A percentile compares a stretch with the other conserved stretches of the same genome.
Evolutionary conservation across 2,888 invertebrate genomes (phyloP).

Genomic region (Orchesella flavescens): DNA sequence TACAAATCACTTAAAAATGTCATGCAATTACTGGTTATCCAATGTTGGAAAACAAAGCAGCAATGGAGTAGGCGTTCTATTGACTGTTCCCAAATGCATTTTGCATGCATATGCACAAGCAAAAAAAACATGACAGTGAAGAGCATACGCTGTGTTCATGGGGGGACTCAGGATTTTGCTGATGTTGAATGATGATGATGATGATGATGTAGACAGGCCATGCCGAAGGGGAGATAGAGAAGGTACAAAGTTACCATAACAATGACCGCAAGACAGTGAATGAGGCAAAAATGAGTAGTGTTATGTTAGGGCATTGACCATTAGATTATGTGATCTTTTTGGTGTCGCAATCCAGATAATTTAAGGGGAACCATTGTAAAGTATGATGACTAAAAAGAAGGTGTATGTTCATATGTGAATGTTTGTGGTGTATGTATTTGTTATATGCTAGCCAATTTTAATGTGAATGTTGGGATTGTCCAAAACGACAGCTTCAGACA

Average conservation of each 20-base stretch:
- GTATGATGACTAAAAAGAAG: not conserved
- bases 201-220: constrained; percentile 8
- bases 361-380: constrained; percentile 24
- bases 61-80: constrained; percentile 51
- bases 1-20: too few relatives aligned
- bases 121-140: not conserved
- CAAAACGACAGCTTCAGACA: too few relatives aligned
- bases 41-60: not conserved
- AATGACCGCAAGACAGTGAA: constrained; percentile 52
- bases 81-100: not conserved
- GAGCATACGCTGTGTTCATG: not conserved
- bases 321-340: constrained; percentile 42
- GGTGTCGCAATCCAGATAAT: constrained; percentile 54
- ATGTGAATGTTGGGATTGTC: too few relatives aligned
- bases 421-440: not conserved
- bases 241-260: constrained; percentile 46
- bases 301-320: constrained; percentile 59
- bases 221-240: constrained; percentile 1
- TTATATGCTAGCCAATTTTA: too few relatives aligned
- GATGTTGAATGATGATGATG: too few relatives aligned
- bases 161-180: constrained; percentile 16
- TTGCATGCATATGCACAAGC: not conserved
- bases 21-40: constrained; percentile 1
- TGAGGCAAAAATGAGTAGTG: constrained; percentile 26
- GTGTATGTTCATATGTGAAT: not conserved